These are phyloP conservation scores for Umimayanthus chanpuru DNA, from an alignment of 92 coral and sea anemone species.

Conservation along the genomic window DNA sequence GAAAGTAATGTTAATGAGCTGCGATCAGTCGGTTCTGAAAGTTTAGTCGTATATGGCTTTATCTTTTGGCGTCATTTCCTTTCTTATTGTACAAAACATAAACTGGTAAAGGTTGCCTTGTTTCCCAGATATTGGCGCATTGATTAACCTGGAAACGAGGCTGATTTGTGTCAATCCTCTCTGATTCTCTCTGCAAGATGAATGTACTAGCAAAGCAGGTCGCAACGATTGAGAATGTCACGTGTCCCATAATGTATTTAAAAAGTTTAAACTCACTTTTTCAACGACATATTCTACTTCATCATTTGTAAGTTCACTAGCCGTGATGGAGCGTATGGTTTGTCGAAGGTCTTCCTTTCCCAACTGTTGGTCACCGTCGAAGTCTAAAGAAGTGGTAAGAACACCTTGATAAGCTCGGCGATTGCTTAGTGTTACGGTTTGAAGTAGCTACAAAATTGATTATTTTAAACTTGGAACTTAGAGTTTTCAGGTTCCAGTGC, in stretches of 20 bases:
- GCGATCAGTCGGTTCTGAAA: too few relatives aligned
- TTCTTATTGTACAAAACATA: too few relatives aligned
- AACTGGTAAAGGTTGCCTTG: not conserved
- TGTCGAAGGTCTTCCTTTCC: conserved; percentile 63
- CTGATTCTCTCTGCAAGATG: not conserved
- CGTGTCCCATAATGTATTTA: not conserved
- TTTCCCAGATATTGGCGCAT: not conserved
- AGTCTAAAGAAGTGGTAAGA: conserved; percentile 38
- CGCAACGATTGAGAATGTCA: too few relatives aligned
- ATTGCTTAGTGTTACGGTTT: too few relatives aligned
- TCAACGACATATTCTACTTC: conserved; percentile 67
- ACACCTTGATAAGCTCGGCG: not conserved
- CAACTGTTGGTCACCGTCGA: conserved; percentile 68
- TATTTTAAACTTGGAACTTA: too few relatives aligned
- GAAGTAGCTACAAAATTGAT: too few relatives aligned
- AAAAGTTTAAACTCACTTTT: conserved; percentile 43
- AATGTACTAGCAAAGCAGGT: not conserved
- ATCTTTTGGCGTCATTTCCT: too few relatives aligned
- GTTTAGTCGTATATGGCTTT: too few relatives aligned
- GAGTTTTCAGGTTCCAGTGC: too few relatives aligned
- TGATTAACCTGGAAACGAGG: not conserved
- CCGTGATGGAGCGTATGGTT: conserved; percentile 65
- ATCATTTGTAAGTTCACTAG: conserved; percentile 57
- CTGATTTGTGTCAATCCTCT: not conserved
- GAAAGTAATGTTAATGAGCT: too few relatives aligned